Evolutionary conservation across 2,797 vertebrate genomes (phyloP).

Genomic region (Heteromormyrus szaboi): DNA sequence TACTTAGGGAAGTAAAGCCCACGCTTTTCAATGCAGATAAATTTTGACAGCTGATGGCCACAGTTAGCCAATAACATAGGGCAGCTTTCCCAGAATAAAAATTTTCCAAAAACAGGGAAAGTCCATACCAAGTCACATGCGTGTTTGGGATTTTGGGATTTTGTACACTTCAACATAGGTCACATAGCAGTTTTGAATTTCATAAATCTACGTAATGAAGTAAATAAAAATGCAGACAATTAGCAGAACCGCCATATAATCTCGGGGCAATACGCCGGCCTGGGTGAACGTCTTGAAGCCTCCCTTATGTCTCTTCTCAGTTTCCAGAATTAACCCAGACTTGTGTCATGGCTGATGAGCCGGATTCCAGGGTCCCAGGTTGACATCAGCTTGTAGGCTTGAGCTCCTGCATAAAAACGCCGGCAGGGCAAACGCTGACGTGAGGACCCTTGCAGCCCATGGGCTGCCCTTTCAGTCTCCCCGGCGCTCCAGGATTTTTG

Average conservation of each 20-base stretch:
- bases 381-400: slow-evolving; percentile 57
- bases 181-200: not conserved
- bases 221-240: not conserved
- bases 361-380: slow-evolving; percentile 16
- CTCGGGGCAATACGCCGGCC: not conserved
- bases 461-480: slow-evolving; percentile 54
- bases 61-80: not conserved
- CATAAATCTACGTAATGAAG: not conserved
- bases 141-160: not conserved
- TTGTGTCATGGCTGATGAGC: not conserved
- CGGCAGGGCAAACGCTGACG: slow-evolving; percentile 44
- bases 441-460: slow-evolving; percentile 62
- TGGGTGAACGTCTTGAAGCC: not conserved
- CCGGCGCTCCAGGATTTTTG: slow-evolving; percentile 27
- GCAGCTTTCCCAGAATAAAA: not conserved
- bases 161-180: not conserved
- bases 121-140: not conserved
- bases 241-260: not conserved
- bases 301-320: not conserved
- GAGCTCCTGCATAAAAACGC: slow-evolving; percentile 58
- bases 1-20: not conserved
- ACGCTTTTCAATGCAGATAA: not conserved
- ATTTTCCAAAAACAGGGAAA: not conserved
- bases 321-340: not conserved
- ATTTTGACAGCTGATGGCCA: not conserved